Base-by-base conservation (phyloP, 2,888 invertebrate genomes). In the Oscheius sp. region DNA sequence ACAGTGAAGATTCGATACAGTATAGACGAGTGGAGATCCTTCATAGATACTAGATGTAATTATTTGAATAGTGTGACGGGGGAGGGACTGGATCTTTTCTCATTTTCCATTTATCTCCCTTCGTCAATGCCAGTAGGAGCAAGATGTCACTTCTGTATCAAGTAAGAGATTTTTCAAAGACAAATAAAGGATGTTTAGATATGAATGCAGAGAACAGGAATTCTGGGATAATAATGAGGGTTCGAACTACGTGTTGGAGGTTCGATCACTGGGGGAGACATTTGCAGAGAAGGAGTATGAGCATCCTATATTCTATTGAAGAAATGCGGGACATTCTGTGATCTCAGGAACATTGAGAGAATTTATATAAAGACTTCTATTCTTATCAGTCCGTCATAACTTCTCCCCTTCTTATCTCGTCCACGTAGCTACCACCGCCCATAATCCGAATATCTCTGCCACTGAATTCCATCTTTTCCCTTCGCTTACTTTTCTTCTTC, bases 191-290 rank as follows among this genome's bases (percentile, higher is more conserved):
- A 54, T 22, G 14, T 41, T 38, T 6, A 67, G 59, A 12, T 67
- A 57, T 17, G 49, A 50, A 32, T n/a, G 57, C 36, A 49, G 14
- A 3, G 49, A 38, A n/a, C 22, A 26, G 24, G 59, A 30, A 12
- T 59, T 47, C 26, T 67, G 67, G 67, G 67, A 67, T 28, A 67
- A 67, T 30, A 67, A 67, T 28, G 67, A 67, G 17, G 67, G 67
- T 12, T 22, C 30, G 26, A 67, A 67, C 38, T 67, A 67, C 30
- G 49, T 67, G 17, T 22, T 67, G 49, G 49, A 57, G 49, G 67
- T 67, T 1, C 54, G 66, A 2, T 47, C 66, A 5, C 20, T 66
- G 44, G 66, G 45, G n/a, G 66, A 54, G 14, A 20, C 56, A 9
- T 66, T 47, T 47, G 32, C 45, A 22, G 30, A 38, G 28, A 41